Conservation (phyloP, 2,888 invertebrate genomes). For the Hypsopygia costalis region DNA sequence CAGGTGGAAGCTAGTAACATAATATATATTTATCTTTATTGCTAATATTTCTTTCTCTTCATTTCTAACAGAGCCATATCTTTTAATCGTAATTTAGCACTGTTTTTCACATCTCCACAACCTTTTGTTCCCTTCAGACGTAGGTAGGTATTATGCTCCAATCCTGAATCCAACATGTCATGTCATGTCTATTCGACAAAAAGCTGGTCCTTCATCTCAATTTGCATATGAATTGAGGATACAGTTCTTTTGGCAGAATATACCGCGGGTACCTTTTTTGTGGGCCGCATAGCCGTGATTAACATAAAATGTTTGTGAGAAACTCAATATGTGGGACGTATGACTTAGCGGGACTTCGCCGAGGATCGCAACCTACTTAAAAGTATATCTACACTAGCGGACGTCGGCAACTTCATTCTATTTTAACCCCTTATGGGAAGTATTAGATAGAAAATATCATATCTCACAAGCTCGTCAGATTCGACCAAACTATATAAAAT, state of each 20-base stretch:
- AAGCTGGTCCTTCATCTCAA: constrained; percentile 50
- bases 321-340: constrained; percentile 30
- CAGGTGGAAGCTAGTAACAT: no score
- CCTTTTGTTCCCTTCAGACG: not conserved
- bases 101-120: not conserved
- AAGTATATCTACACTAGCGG: no score
- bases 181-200: constrained; percentile 49
- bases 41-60: no score
- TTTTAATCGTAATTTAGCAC: no score
- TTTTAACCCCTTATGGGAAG: no score
- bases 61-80: no score
- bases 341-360: constrained; percentile 1
- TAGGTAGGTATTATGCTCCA: not conserved
- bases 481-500: no score
- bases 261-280: constrained; percentile 45
- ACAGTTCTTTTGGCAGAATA: constrained; percentile 36
- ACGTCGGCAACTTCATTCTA: no score
- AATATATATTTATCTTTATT: no score
- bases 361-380: no score
- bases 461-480: no score
- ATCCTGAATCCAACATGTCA: constrained; percentile 4
- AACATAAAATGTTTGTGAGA: constrained; percentile 58
- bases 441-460: no score
- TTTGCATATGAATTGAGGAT: constrained; percentile 56
- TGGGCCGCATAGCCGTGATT: constrained; percentile 42